phyloP scores from a whole-genome alignment of 2,888 invertebrate species.

The Petrolisthes manimaculis region DNA sequence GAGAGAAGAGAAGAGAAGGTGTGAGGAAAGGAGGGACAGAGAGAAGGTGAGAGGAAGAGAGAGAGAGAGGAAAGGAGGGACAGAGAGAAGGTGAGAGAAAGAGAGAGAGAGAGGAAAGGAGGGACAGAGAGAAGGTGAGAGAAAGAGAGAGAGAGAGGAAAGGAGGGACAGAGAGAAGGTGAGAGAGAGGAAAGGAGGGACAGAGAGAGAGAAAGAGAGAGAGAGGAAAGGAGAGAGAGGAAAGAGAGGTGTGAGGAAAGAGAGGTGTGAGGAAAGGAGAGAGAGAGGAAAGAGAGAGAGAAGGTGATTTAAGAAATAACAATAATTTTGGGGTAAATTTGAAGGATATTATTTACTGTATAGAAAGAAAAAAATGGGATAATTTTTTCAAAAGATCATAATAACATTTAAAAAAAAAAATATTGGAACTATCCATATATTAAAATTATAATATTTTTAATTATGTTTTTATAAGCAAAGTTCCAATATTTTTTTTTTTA shows the following conservation, averaged over 20 bases:
- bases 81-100: background rate
- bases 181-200: background rate
- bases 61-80: background rate
- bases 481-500: no score
- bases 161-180: background rate
- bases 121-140: background rate
- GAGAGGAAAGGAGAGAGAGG: background rate
- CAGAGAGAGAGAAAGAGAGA: background rate
- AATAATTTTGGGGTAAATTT: background rate
- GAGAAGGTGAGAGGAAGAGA: background rate
- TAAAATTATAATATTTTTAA: no score
- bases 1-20: background rate
- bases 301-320: background rate
- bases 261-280: background rate
- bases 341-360: no score
- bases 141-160: background rate
- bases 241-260: background rate
- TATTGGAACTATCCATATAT: background rate
- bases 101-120: background rate
- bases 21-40: background rate
- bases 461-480: no score
- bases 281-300: background rate
- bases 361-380: background rate
- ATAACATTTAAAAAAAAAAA: background rate
- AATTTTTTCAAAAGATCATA: background rate